phyloP scores from a whole-genome alignment of 2,113 vertebrate genomes.

The Carassius auratus region DNA sequence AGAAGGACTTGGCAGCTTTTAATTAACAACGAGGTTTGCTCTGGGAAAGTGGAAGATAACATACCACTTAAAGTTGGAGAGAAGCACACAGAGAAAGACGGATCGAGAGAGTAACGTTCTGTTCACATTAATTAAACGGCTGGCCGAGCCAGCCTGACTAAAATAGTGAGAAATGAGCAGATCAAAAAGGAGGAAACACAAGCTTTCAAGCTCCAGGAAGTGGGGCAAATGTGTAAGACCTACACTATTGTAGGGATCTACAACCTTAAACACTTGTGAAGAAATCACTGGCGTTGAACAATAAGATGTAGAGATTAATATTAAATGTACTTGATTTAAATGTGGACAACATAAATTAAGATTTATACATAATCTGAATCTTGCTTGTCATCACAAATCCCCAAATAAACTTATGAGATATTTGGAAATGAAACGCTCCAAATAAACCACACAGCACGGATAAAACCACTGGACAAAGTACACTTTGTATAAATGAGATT shows the following conservation, averaged over 20 bases:
- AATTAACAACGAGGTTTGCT: constrained; percentile 46
- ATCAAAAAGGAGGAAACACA: constrained; percentile 40
- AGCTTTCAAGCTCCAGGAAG: constrained; percentile 15
- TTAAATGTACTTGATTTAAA: background rate
- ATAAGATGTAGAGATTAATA: background rate
- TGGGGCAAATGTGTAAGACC: constrained; percentile 12
- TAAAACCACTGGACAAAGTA: background rate
- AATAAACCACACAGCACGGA: background rate
- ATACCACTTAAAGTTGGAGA: constrained; percentile 33
- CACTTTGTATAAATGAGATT: too few relatives aligned
- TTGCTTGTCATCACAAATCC: background rate
- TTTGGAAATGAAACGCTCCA: background rate
- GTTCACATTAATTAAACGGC: constrained; percentile 37
- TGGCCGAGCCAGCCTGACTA: constrained; percentile 28
- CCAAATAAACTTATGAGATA: background rate
- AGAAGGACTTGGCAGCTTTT: constrained; percentile 47
- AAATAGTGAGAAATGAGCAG: constrained; percentile 33
- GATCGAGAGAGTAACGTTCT: constrained; percentile 33
- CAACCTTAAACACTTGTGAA: background rate
- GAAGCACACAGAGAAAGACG: constrained; percentile 28
- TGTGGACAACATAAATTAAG: too few relatives aligned
- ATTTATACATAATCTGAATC: too few relatives aligned
- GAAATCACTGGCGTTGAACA: background rate
- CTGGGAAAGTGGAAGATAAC: constrained; percentile 45
- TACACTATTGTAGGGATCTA: background rate